phyloP scores from a whole-genome alignment of 2,888 invertebrate genomes.

The Osedax fenrisi region DNA sequence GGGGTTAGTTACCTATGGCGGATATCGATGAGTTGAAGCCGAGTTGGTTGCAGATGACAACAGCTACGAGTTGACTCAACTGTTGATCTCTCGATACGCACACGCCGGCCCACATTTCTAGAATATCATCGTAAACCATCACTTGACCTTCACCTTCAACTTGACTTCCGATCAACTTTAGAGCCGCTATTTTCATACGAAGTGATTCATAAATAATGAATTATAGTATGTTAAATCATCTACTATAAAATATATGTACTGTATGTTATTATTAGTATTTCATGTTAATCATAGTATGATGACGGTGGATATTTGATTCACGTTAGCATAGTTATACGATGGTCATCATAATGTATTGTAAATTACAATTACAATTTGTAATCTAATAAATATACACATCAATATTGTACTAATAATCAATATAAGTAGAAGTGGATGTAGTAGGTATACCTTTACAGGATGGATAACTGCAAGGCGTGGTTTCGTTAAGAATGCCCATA shows the following conservation, averaged over 20 bases:
- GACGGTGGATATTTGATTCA: too few relatives aligned
- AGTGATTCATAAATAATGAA: background rate
- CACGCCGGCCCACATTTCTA: conserved; percentile 29
- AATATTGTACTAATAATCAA: too few relatives aligned
- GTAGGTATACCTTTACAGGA: too few relatives aligned
- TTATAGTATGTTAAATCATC: background rate
- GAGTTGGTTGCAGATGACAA: conserved; percentile 33
- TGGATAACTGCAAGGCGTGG: conserved; percentile 33
- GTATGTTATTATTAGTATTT: background rate
- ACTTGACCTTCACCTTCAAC: conserved; percentile 29
- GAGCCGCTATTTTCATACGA: conserved; percentile 14
- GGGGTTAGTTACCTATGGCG: conserved; percentile 23
- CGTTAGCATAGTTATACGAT: too few relatives aligned
- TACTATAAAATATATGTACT: background rate
- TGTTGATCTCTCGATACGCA: conserved; percentile 24
- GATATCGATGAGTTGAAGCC: conserved; percentile 33
- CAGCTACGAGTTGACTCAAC: conserved; percentile 30
- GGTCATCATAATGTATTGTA: too few relatives aligned
- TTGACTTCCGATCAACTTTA: conserved; percentile 23
- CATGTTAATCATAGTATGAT: too few relatives aligned
- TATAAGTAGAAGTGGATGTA: too few relatives aligned
- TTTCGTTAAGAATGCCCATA: conserved; percentile 33
- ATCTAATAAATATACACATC: too few relatives aligned
- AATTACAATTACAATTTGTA: too few relatives aligned
- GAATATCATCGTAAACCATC: conserved; percentile 24